Evolutionary conservation across 35 echinoderm and acorn worm species (phyloP).

Genomic region (Ptychodera flava): DNA sequence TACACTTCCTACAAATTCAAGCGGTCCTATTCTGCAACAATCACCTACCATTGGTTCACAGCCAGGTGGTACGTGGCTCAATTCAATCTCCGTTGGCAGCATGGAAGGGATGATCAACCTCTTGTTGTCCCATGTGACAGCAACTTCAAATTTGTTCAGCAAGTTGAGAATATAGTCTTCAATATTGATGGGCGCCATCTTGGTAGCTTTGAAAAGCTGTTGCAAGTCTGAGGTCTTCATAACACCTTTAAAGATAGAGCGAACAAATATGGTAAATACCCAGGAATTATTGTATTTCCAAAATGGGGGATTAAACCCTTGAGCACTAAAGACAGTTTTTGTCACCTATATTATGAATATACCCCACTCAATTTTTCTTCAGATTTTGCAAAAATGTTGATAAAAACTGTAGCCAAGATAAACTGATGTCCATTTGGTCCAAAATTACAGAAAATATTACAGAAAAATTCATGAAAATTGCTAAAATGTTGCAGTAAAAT

Average conservation of each 20-base stretch:
- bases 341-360: too few species aligned
- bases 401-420: too few species aligned
- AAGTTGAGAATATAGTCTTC: conserved; percentile 82
- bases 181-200: conserved; percentile 32
- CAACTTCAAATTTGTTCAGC: conserved; percentile 98
- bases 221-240: conserved; percentile 83
- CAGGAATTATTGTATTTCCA: not conserved
- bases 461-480: too few species aligned
- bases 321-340: too few species aligned
- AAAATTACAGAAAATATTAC: too few species aligned
- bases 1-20: too few species aligned
- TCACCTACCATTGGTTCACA: not conserved
- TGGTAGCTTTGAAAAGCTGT: conserved; percentile 70
- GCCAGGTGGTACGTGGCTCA: not conserved
- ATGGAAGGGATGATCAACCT: conserved; percentile 82
- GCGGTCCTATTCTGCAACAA: too few species aligned
- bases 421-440: too few species aligned
- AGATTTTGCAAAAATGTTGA: too few species aligned
- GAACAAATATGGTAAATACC: not conserved
- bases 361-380: too few species aligned
- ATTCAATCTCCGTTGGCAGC: conserved; percentile 34
- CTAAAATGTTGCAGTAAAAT: too few species aligned
- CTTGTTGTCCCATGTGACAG: conserved; percentile 84
- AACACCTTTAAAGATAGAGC: conserved; percentile 38
- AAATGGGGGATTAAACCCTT: too few species aligned